phyloP scores from a whole-genome alignment of 2,797 vertebrate species.

The Emydoidea blandingii region DNA sequence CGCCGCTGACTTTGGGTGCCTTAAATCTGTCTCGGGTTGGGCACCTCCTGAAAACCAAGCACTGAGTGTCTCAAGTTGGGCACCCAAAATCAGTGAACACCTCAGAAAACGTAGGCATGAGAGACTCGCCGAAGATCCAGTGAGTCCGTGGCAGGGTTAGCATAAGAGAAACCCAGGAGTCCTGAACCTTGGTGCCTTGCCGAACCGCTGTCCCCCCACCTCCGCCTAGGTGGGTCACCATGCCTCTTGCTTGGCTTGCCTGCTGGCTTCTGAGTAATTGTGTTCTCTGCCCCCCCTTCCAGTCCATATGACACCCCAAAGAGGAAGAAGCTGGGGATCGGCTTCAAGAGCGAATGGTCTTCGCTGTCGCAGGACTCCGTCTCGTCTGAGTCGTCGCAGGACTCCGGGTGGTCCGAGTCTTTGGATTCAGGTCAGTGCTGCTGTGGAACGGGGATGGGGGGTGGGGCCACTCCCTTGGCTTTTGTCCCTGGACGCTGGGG shows the following conservation, averaged over 20 bases:
- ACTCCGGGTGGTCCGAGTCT: slow-evolving; percentile 90
- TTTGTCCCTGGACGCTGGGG: background rate
- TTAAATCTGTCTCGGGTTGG: fast-evolving
- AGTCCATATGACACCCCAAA: slow-evolving; percentile 89
- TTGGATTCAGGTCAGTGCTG: slow-evolving; percentile 89
- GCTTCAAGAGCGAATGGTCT: slow-evolving; percentile 48
- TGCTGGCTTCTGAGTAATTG: background rate
- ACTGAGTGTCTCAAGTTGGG: background rate
- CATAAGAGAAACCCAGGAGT: no score
- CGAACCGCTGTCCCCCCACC: background rate
- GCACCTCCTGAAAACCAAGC: background rate
- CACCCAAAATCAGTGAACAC: background rate
- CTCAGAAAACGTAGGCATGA: background rate
- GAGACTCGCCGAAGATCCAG: background rate
- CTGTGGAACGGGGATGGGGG: fast-evolving
- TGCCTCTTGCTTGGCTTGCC: background rate
- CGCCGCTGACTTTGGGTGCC: background rate
- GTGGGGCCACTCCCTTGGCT: background rate
- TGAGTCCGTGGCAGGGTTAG: background rate
- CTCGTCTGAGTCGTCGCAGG: slow-evolving; percentile 85
- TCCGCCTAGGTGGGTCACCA: background rate
- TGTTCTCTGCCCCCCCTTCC: background rate
- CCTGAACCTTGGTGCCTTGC: background rate
- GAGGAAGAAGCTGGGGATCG: slow-evolving; percentile 72
- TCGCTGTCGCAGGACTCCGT: slow-evolving; percentile 75